Evolutionary conservation across 2,888 invertebrate species (phyloP).

Genomic region (Sphinx pinastri): DNA sequence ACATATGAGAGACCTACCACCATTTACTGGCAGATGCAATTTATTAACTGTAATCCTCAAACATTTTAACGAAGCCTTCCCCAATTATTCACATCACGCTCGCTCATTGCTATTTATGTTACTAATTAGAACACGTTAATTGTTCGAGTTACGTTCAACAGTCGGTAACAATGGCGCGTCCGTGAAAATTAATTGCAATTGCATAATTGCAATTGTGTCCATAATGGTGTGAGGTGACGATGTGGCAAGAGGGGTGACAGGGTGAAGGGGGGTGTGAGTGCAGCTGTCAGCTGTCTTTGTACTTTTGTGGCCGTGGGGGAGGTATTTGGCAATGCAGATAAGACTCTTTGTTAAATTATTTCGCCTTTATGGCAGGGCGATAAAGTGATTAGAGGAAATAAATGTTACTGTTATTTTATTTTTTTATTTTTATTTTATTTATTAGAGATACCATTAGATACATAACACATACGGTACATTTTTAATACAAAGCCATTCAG

Average conservation of each 20-base stretch:
- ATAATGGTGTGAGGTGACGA: not conserved
- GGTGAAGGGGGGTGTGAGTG: not conserved
- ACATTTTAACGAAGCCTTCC: not conserved
- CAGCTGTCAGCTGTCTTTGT: not conserved
- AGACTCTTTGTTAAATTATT: not conserved
- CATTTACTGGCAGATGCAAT: too few relatives aligned
- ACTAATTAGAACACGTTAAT: slow-evolving; percentile 21
- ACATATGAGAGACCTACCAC: too few relatives aligned
- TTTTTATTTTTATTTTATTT: too few relatives aligned
- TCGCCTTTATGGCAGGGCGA: too few relatives aligned
- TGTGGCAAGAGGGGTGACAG: slow-evolving; percentile 2
- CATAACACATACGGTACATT: too few relatives aligned
- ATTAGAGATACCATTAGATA: too few relatives aligned
- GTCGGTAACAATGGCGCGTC: slow-evolving; percentile 20
- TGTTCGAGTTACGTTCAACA: slow-evolving; percentile 18
- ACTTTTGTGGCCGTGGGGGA: not conserved
- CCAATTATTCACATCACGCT: slow-evolving; percentile 28
- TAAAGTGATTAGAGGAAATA: too few relatives aligned
- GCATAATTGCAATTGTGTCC: slow-evolving; percentile 21
- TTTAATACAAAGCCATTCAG: too few relatives aligned
- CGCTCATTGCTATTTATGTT: slow-evolving; percentile 16
- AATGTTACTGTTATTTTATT: too few relatives aligned
- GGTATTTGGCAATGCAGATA: not conserved
- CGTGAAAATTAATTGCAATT: slow-evolving; percentile 24
- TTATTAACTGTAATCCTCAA: not conserved